Evolutionary conservation across 2,113 vertebrate genomes (phyloP), one percentile per base, ranked within the genome.

Genomic region (Lamprotornis superbus): DNA sequence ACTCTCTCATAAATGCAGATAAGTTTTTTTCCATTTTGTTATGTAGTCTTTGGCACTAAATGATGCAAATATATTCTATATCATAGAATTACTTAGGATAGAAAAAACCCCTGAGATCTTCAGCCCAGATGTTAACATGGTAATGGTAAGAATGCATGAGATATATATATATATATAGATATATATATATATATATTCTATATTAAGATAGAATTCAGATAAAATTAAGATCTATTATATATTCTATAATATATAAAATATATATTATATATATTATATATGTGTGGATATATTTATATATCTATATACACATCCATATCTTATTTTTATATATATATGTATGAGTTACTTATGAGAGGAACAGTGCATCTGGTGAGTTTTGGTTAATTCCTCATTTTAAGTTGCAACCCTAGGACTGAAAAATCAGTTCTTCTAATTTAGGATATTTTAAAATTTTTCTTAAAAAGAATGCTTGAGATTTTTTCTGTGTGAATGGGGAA

Each of bases 241-340:
- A 46, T 21, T 46, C 46, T 46, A 46, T 46, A 46, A 21, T 5
- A 21, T 46, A 20, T 46, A 42, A 7, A 15, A 21, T 46, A 46
- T 46, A 46, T 46, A 21, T 46, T 20, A 21, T 46, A 46, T 20
- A 46, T 18, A 46, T 59, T 17, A 44, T 22, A 5, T 17, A 12
- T 37, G 2, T 57, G 12, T 50, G 57, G 52, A 13, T 78, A 9
- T 49, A 16, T 46, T 37, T 59, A 9, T 39, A 28, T 35, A 33
- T 15, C 20, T 13, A 5, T 30, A 22, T 9, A 11, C 21, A n/a
- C 27, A 68, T 14, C 25, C 0, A 2, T 6, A 7, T 22, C 16
- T 33, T 56, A 22, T 56, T 46, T 46, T 11, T 30, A 14, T 65
- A 35, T 8, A 39, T 49, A 39, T 39, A 39, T 27, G 1, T 16